Conservation (phyloP, 2,888 invertebrate genomes). For the Mythimna loreyi region DNA sequence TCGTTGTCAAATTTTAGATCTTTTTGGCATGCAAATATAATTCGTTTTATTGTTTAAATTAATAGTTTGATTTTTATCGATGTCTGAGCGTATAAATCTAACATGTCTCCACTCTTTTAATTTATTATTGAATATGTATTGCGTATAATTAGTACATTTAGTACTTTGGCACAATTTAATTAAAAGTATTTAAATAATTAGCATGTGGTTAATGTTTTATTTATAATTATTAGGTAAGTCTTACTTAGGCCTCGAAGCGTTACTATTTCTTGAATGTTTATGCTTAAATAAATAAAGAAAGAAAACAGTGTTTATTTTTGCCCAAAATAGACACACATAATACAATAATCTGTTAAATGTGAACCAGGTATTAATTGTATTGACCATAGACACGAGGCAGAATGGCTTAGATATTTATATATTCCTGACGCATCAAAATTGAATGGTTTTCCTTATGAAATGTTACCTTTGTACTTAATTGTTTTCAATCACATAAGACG, state of each 20-base stretch:
- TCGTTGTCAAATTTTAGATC: neutral
- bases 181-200: conserved; percentile 24
- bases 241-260: conserved; percentile 7
- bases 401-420: neutral
- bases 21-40: conserved; percentile 25
- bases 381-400: no score
- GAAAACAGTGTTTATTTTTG: no score
- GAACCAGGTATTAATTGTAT: no score
- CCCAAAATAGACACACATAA: no score
- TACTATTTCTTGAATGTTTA: neutral
- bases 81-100: conserved; percentile 35
- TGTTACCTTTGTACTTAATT: neutral
- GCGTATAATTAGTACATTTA: conserved; percentile 15
- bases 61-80: conserved; percentile 42
- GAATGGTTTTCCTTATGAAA: neutral
- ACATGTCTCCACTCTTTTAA: conserved; percentile 28
- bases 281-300: no score
- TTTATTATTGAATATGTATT: conserved; percentile 38
- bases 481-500: neutral
- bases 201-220: conserved; percentile 25
- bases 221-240: neutral
- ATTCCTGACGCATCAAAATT: neutral
- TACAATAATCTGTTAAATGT: no score
- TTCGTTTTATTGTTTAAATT: conserved; percentile 31
- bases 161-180: conserved; percentile 7